phyloP scores from a whole-genome alignment of 1,140 invertebrate genomes.

The Drosophila lini region DNA sequence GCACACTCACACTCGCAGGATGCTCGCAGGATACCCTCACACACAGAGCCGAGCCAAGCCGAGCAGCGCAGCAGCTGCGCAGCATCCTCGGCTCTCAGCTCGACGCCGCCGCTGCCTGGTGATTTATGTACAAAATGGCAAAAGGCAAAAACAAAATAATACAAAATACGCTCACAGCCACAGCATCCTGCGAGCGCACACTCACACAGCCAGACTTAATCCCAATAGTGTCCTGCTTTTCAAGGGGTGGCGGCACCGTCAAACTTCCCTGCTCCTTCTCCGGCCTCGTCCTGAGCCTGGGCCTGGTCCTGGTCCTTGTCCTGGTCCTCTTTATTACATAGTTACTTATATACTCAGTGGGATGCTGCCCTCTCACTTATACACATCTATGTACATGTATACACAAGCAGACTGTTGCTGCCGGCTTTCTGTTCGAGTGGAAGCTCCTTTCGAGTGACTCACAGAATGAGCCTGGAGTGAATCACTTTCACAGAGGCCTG shows the following conservation, averaged over 20 bases:
- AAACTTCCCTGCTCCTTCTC: conserved; percentile 20
- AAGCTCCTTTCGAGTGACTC: conserved; percentile 58
- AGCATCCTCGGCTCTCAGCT: conserved; percentile 55
- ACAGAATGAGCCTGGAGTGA: conserved; percentile 3
- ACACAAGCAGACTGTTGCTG: conserved; percentile 71
- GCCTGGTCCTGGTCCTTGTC: background rate
- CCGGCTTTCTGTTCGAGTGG: conserved; percentile 65
- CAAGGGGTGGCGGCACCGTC: conserved; percentile 53
- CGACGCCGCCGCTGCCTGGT: conserved; percentile 36
- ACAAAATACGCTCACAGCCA: conserved; percentile 55
- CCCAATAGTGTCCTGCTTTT: conserved; percentile 75
- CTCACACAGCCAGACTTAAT: conserved; percentile 66
- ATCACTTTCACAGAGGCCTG: conserved; percentile 1
- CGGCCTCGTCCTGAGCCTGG: conserved; percentile 19
- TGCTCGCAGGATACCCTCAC: conserved; percentile 12
- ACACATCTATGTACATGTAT: conserved; percentile 4
- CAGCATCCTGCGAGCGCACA: conserved; percentile 42
- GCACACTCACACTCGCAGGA: conserved; percentile 55
- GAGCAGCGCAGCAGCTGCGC: conserved; percentile 46
- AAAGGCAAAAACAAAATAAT: conserved; percentile 73
- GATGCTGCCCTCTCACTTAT: conserved; percentile 20
- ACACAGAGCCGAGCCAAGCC: conserved; percentile 29
- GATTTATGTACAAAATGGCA: conserved; percentile 83
- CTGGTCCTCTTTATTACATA: conserved; percentile 61
- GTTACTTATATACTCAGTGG: conserved; percentile 63